Evolutionary conservation across 2,888 invertebrate genomes (phyloP).

Genomic region (Autographa pulchrina): DNA sequence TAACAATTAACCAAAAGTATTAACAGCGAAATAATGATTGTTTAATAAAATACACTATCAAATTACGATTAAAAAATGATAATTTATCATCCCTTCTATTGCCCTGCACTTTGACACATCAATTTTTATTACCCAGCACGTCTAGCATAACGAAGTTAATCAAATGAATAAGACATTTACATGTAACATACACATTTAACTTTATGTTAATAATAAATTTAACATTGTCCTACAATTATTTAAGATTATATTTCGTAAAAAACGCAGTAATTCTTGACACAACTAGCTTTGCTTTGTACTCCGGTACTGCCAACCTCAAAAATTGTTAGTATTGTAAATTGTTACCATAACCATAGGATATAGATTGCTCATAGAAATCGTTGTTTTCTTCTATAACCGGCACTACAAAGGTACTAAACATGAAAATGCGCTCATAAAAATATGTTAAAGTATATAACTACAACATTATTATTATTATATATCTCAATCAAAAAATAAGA

Average conservation of each 20-base stretch:
- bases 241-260: constrained; percentile 74
- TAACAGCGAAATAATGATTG: constrained; percentile 54
- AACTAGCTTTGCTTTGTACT: constrained; percentile 87
- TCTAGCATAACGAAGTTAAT: constrained; percentile 33
- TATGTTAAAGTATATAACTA: no score
- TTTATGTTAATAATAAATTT: constrained; percentile 62
- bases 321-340: constrained; percentile 52
- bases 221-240: constrained; percentile 73
- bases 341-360: constrained; percentile 43
- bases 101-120: constrained; percentile 83
- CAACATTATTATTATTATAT: no score
- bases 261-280: constrained; percentile 84
- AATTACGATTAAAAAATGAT: constrained; percentile 71
- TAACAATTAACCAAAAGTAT: constrained; percentile 39
- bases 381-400: neutral
- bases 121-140: constrained; percentile 68
- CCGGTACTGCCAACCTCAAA: constrained; percentile 69
- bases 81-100: constrained; percentile 78
- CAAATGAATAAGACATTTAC: constrained; percentile 23
- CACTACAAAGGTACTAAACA: neutral
- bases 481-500: no score
- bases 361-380: neutral
- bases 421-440: no score
- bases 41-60: constrained; percentile 63
- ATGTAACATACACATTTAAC: constrained; percentile 63